Base-by-base conservation (phyloP, 2,797 vertebrate genomes). In the Moxostoma hubbsi region DNA sequence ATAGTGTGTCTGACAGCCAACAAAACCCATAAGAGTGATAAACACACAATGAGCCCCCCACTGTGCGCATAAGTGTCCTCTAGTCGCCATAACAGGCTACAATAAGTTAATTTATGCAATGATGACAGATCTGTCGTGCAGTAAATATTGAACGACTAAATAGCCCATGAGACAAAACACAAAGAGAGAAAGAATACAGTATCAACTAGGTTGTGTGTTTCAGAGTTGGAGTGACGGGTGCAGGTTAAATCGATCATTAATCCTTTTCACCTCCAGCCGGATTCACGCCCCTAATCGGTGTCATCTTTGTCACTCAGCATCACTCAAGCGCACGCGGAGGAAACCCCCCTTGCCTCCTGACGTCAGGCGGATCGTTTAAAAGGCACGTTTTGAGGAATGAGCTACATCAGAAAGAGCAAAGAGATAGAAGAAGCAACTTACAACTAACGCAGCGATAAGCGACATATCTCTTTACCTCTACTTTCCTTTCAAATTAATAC, bases 361-460 rank as follows among this genome's bases (percentile, higher is more conserved):
- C 95, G 95, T 95, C 95, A 96, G 89, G 87, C 86, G 80, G 83
- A 93, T 89, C 89, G 87, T 94, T 95, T 96, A 95, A 95, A 96
- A 85, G 82, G 87, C 73, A 87, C 85, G 82, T 83, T 87, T 88
- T 51, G 70, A 73, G 75, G 76, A 77, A 79, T 82, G 58, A 71
- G 64, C 51, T 49, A 47, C 71, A 81, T 68, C 64, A 85, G 83
- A 81, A 77, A 83, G 53, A 85, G 59, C 73, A 75, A 70, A 77
- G 77, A 82, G 87, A 80, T 63, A 75, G 88, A 72, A 51, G 75
- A 79, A 43, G 69, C 16, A 8, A 65, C 36, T 66, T 9, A 13
- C 51, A 24, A 4, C 53, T 57, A 12, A 58, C 7, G 13, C 64
- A 64, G 53, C 1, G n/a, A 61, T 45, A 66, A 43, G 24, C 15